Conservation (phyloP, 2,797 vertebrate species). For the Mergus octosetaceus region DNA sequence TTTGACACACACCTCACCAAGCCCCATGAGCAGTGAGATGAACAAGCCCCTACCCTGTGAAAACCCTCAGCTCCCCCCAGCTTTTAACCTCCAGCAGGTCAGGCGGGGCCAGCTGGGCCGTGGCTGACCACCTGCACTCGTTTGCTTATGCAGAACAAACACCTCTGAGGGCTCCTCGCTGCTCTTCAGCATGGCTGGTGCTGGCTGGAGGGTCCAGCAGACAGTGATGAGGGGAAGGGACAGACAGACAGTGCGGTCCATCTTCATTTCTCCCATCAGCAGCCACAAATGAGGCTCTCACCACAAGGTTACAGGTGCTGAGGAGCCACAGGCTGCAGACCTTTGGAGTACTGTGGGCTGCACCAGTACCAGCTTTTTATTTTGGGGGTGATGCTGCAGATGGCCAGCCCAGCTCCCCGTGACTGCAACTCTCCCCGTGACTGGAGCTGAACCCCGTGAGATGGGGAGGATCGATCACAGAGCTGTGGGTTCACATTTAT, state of each 20-base stretch:
- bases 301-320: background rate
- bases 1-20: background rate
- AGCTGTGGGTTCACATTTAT: background rate
- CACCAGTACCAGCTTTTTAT: background rate
- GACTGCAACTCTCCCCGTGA: background rate
- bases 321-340: background rate
- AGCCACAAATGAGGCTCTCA: background rate
- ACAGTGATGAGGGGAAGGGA: background rate
- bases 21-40: fast-evolving
- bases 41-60: background rate
- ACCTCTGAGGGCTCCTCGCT: background rate
- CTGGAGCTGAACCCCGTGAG: background rate
- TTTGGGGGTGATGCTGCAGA: background rate
- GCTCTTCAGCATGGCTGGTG: background rate
- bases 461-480: background rate
- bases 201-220: background rate
- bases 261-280: background rate
- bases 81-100: background rate
- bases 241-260: fast-evolving
- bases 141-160: background rate
- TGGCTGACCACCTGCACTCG: fast-evolving
- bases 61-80: background rate
- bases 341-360: background rate
- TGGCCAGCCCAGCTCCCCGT: background rate
- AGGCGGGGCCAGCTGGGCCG: background rate